Evolutionary conservation across 1,140 invertebrate genomes (phyloP), one percentile per base, ranked within the genome.

Genomic region (Magallana ariakensis): DNA sequence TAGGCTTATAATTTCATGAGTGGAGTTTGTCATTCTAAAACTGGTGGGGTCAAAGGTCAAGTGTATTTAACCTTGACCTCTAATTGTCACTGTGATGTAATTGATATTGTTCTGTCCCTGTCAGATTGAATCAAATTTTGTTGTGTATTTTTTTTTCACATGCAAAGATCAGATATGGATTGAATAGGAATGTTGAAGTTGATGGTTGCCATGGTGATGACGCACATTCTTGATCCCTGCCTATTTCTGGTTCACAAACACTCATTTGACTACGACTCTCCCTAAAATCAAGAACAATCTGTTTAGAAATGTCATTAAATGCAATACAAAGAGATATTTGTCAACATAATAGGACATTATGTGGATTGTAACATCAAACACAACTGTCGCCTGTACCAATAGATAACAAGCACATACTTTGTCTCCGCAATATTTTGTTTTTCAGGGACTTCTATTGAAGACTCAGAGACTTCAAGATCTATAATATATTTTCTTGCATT

Each of bases 161-260:
- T 70, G 66, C 66, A 70, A 26, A 70, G 66, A 70, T 70, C 10
- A 11, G 66, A 70, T 70, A 70, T 70, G 66, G 66, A 70, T 70
- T 70, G 10, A 33, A 26, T 70, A 26, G 22, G 66, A 70, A 70
- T 70, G 66, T 70, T 26, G 10, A 70, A 70, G 22, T 70, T 70
- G 9, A 70, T 26, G 66, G 22, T 70, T 70, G 26, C 66, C 66
- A 70, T 70, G 22, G 66, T 22, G 22, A 26, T 70, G 66, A 33
- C 33, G 22, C 22, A 70, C 26, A 70, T 26, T 26, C 19, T 70
- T 70, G 66, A 26, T 70, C 66, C 66, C 66, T 70, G 66, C 66
- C 19, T 22, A 11, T 26, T 26, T 22, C 66, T 70, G 66, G 66
- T 70, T 70, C 66, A 70, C 66, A 70, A 66, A 70, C 66, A 22